phyloP scores from a whole-genome alignment of 1,140 invertebrate genomes.

The Carposina sasakii region DNA sequence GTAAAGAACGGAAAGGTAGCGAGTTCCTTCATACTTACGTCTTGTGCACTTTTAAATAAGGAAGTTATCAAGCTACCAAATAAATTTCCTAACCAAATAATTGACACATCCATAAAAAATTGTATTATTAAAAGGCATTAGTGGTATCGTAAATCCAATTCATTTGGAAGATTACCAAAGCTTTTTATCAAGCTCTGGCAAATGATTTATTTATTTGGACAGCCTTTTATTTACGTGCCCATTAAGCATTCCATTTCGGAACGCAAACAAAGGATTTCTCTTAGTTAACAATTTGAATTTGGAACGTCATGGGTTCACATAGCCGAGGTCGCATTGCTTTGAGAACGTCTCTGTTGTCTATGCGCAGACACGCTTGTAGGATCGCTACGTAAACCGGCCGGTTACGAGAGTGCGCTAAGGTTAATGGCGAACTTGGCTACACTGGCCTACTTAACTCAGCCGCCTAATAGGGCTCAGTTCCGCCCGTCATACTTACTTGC shows the following conservation, averaged over 20 bases:
- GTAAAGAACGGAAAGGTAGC: no score
- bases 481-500: conserved; percentile 41
- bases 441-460: conserved; percentile 11
- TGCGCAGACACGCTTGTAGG: no score
- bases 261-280: conserved; percentile 39
- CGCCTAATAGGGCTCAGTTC: conserved; percentile 32
- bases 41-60: conserved; percentile 15
- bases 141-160: no score
- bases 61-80: conserved; percentile 18
- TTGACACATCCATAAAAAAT: no score
- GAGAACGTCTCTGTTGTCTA: conserved; percentile 54
- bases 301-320: conserved; percentile 47
- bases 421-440: no score
- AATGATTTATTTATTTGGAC: no score
- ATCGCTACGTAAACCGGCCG: no score
- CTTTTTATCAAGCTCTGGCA: conserved; percentile 3
- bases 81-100: no score
- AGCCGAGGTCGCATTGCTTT: conserved; percentile 41
- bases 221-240: no score
- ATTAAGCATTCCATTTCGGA: conserved; percentile 28
- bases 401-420: conserved; percentile 23
- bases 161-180: conserved; percentile 28
- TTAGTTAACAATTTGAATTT: conserved; percentile 43
- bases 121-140: no score
- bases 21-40: no score